Percentiles rank a stretch among this genome's conserved stretches.
Conservation (phyloP, 2,797 vertebrate species). For the Poeciliopsis paucimaculata region DNA sequence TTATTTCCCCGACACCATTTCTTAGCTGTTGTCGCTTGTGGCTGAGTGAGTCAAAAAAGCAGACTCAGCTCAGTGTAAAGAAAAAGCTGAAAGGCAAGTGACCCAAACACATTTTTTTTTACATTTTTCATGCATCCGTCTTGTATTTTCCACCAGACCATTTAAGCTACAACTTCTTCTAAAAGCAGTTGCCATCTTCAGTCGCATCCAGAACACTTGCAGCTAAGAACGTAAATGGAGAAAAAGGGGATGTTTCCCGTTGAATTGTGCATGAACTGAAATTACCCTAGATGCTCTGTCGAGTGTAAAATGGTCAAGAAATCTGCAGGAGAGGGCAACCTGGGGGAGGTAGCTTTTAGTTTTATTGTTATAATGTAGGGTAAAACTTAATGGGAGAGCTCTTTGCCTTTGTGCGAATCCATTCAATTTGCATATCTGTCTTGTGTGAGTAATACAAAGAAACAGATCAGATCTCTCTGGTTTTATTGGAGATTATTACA, state of each 20-base stretch:
- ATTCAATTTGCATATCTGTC: slow-evolving; percentile 47
- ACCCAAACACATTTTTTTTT: slow-evolving; percentile 21
- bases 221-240: slow-evolving; percentile 20
- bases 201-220: slow-evolving; percentile 6
- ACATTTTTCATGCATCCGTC: slow-evolving; percentile 32
- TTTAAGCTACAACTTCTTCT: slow-evolving; percentile 43
- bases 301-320: slow-evolving; percentile 61
- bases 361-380: slow-evolving; percentile 66
- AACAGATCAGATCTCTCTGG: background rate
- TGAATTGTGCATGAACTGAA: slow-evolving; percentile 26
- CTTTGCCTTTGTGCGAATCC: slow-evolving; percentile 60
- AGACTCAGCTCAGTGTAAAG: slow-evolving; percentile 13
- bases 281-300: slow-evolving; percentile 67
- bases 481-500: slow-evolving; percentile 1
- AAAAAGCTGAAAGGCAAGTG: slow-evolving; percentile 15
- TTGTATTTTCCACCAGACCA: slow-evolving; percentile 12
- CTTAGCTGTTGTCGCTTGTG: background rate
- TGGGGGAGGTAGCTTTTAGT: slow-evolving; percentile 23
- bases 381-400: slow-evolving; percentile 50
- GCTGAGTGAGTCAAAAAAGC: background rate
- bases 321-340: background rate
- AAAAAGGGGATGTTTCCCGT: background rate
- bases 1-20: background rate
- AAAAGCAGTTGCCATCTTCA: background rate
- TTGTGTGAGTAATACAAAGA: slow-evolving; percentile 17